phyloP scores from a whole-genome alignment of 1,140 invertebrate species.

The Ostrea edulis region DNA sequence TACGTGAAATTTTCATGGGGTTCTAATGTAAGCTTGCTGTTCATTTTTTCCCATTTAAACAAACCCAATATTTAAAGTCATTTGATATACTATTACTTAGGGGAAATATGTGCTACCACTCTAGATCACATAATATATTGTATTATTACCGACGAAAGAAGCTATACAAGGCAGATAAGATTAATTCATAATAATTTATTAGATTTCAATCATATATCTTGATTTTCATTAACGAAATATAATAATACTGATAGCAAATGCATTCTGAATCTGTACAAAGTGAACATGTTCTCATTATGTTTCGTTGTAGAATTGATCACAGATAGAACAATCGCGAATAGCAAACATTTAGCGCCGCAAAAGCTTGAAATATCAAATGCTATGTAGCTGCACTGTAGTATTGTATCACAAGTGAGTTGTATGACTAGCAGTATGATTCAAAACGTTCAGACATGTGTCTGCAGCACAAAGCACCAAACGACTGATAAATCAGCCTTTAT shows the following conservation, averaged over 20 bases:
- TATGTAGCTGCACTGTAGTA: neutral
- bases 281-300: neutral
- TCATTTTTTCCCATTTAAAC: too few relatives aligned
- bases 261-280: neutral
- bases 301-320: neutral
- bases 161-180: too few relatives aligned
- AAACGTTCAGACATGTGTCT: slow-evolving; percentile 1
- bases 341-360: neutral
- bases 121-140: too few relatives aligned
- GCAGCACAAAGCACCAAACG: neutral
- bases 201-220: too few relatives aligned
- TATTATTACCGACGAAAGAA: too few relatives aligned
- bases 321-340: neutral
- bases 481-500: neutral
- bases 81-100: too few relatives aligned
- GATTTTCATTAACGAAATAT: too few relatives aligned
- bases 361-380: neutral
- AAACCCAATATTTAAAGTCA: too few relatives aligned
- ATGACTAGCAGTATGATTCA: slow-evolving; percentile 24
- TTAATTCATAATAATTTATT: too few relatives aligned
- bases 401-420: neutral
- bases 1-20: too few relatives aligned
- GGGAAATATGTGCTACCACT: too few relatives aligned
- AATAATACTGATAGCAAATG: slow-evolving; percentile 15
- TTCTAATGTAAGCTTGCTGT: too few relatives aligned